Evolutionary conservation across 2,888 invertebrate genomes (phyloP), one percentile per base, ranked within the genome.

Genomic region (Ochropleura leucogaster): DNA sequence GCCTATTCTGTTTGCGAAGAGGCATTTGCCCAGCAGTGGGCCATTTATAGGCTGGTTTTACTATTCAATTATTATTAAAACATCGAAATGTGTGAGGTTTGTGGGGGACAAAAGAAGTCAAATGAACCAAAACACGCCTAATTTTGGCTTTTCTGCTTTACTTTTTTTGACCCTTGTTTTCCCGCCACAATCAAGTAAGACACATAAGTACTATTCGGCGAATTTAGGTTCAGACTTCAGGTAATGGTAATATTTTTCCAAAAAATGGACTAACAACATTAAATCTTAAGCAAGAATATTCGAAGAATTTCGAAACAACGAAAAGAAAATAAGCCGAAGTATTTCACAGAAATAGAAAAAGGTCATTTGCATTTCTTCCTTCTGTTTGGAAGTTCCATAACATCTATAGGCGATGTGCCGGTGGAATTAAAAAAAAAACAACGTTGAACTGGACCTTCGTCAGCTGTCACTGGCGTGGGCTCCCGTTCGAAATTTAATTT

Each of bases 401-500:
- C 18, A 20, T 72, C 49, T 72, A 42, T 59, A 78, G 46, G 64
- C 49, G 51, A 71, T 20, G 51, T 12, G 16, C 4, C 72, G 18
- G 16, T 16, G 82, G 86, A 86, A 85, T 86, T 86, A 84, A 84
- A 87, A 89, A 89, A 89, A 88, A 87, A 84, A 79, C 74, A 74
- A 66, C 73, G 84, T 40, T 53, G 55, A 87, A 94, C 93, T 49
- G 79, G 78, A 80, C 80, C 94, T 90, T 94, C 94, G 94, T 94
- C 94, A 94, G 90, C 93, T 94, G 94, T 94, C 94, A 93, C 88
- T 89, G 87, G 82, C 90, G 89, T 89, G 87, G 88, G 89, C 88
- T 87, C 87, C 87, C 87, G 87, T 90, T 90, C 89, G 91, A 94
- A 94, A 94, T 94, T 94, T 93, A 94, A 94, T 94, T 94, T 94